Percentiles rank a stretch among this genome's conserved stretches.
Evolutionary conservation across 2,888 invertebrate genomes (phyloP).

Genomic region (Tridacna gigas): DNA sequence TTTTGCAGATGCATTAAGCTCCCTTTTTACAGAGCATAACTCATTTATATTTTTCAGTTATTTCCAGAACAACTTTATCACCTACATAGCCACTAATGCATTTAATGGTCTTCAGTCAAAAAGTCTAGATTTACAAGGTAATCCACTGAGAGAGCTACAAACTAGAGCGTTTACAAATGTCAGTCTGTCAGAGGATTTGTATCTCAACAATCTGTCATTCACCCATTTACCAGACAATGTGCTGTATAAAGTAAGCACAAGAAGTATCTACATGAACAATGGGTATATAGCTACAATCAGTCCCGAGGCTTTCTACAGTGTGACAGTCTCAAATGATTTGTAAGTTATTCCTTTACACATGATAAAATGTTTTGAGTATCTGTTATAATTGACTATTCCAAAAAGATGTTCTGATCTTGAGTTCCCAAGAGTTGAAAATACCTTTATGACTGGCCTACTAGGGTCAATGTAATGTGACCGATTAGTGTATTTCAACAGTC

Average conservation of each 20-base stretch:
- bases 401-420: no score
- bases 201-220: conserved; percentile 43
- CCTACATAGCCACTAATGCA: conserved; percentile 39
- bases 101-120: conserved; percentile 50
- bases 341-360: conserved; percentile 28
- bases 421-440: no score
- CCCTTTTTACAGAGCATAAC: no score
- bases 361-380: no score
- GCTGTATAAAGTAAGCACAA: conserved; percentile 48
- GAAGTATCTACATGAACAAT: conserved; percentile 36
- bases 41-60: conserved; percentile 39
- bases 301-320: conserved; percentile 52
- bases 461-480: no score
- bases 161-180: conserved; percentile 41
- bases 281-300: conserved; percentile 39
- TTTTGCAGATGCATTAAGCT: no score
- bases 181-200: conserved; percentile 42
- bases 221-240: conserved; percentile 41
- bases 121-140: conserved; percentile 49
- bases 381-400: no score
- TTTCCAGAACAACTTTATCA: conserved; percentile 49
- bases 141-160: conserved; percentile 45
- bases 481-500: no score
- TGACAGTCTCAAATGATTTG: conserved; percentile 46
- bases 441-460: no score